Conservation (phyloP, 2,797 vertebrate species). For the Enteromius afrohamiltoni region DNA sequence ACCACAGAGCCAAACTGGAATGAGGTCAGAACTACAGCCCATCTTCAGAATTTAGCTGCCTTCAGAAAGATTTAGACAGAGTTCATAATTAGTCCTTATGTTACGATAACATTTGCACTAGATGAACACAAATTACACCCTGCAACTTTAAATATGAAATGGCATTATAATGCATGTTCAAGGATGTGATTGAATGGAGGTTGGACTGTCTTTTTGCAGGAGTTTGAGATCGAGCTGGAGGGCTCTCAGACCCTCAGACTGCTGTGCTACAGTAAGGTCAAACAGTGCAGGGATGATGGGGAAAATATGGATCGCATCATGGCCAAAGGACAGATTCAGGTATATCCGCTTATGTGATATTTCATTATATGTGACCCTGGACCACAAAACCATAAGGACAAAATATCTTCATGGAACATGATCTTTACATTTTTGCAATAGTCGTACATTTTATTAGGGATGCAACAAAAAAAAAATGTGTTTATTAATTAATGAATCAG, state of each 20-base stretch:
- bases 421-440: not conserved
- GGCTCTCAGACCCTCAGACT: conserved; percentile 88
- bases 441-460: not conserved
- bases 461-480: not conserved
- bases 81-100: not conserved
- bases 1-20: conserved; percentile 98
- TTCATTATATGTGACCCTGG: not conserved
- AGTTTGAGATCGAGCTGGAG: conserved; percentile 92
- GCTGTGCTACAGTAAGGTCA: conserved; percentile 86
- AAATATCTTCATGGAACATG: too few relatives aligned
- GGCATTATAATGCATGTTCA: not conserved
- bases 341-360: conserved; percentile 65
- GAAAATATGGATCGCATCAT: conserved; percentile 85
- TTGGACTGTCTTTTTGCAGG: conserved; percentile 68
- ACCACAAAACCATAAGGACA: too few relatives aligned
- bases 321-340: conserved; percentile 90
- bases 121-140: not conserved
- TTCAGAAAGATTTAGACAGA: not conserved
- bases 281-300: conserved; percentile 82
- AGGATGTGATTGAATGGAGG: not conserved
- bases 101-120: not conserved
- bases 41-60: not conserved
- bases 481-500: not conserved
- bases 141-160: not conserved
- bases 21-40: conserved; percentile 78